Evolutionary conservation across 2,888 invertebrate genomes (phyloP).

Genomic region (Luffia ferchaultella): DNA sequence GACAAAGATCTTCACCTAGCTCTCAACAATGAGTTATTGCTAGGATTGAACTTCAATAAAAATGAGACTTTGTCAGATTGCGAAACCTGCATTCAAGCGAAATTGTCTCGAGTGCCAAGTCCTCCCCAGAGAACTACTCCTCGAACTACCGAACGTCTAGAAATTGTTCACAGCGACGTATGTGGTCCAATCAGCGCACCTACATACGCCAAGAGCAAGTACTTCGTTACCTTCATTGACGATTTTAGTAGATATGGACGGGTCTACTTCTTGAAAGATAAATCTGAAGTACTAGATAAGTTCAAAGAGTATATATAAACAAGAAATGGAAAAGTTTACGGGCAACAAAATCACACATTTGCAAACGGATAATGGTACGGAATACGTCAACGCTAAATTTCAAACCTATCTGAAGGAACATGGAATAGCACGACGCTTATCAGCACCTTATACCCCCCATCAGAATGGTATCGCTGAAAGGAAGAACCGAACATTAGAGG

Average conservation of each 20-base stretch:
- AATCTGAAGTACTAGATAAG: background rate
- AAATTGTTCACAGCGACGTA: constrained; percentile 9
- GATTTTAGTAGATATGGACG: constrained; percentile 1
- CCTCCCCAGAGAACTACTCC: no score
- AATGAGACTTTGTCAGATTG: no score
- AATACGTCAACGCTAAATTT: background rate
- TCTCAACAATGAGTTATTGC: no score
- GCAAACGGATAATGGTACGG: background rate
- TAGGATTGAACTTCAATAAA: no score
- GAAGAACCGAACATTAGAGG: constrained; percentile 15
- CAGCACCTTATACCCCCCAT: constrained; percentile 18
- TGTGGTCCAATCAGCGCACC: constrained; percentile 10
- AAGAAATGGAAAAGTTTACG: background rate
- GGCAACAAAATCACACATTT: background rate
- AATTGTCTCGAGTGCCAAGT: no score
- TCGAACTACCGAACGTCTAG: constrained; percentile 6
- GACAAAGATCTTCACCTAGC: no score
- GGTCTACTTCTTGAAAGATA: constrained; percentile 1
- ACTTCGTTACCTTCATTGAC: constrained; percentile 3
- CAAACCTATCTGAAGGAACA: background rate
- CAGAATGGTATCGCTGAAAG: constrained; percentile 21
- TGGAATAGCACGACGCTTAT: constrained; percentile 4
- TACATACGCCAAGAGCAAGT: background rate
- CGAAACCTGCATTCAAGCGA: no score
- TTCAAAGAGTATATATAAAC: background rate